Conservation (phyloP, 2,888 invertebrate genomes). For the Dastarcus helophoroides region DNA sequence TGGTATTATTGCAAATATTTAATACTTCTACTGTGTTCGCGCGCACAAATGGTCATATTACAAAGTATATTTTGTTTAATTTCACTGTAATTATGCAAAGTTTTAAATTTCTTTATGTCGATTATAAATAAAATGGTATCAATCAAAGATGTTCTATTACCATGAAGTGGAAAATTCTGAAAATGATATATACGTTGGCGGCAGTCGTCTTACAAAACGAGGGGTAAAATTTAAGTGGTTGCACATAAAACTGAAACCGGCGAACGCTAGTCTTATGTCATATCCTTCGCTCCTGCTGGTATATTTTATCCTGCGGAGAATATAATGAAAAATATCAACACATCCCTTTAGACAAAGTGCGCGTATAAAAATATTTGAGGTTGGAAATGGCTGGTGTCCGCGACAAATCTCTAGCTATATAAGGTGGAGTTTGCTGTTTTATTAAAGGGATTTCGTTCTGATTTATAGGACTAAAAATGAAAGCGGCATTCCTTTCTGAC, state of each 20-base stretch:
- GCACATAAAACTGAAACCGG: conserved; percentile 11
- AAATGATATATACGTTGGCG: no score
- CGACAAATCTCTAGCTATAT: conserved; percentile 24
- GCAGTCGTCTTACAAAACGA: conserved; percentile 4
- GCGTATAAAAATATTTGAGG: conserved; percentile 35
- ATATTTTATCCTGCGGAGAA: conserved; percentile 9
- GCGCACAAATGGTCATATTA: no score
- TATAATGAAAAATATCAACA: conserved; percentile 15
- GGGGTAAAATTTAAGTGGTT: conserved; percentile 12
- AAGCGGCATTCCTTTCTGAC: conserved; percentile 33
- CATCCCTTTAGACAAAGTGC: conserved; percentile 35
- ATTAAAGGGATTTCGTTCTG: conserved; percentile 35
- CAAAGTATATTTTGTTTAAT: no score
- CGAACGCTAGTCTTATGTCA: conserved; percentile 11
- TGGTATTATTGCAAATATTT: no score
- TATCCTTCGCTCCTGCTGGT: conserved; percentile 10
- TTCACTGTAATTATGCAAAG: no score
- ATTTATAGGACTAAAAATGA: conserved; percentile 37
- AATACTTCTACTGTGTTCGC: no score
- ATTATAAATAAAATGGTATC: no score
- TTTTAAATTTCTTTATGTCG: no score
- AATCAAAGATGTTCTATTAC: no score
- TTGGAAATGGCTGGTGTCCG: conserved; percentile 31
- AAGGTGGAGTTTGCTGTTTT: conserved; percentile 27
- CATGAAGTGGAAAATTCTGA: no score